Percentiles rank a stretch among this genome's conserved stretches.
These are phyloP conservation scores for rat (Rattus norvegicus) DNA, from an alignment of 2,113 vertebrate species.

Conservation along the genomic window GRCr8 NC_086023.1:125904501-125905000, in stretches of 20 bases:
- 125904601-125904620: neutral
- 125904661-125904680: neutral
- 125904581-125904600: neutral
- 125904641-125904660: neutral
- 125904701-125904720: neutral
- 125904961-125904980: neutral
- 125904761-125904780: neutral
- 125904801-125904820: constrained; percentile 29
- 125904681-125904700: constrained; percentile 31
- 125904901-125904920: neutral
- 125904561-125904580: neutral
- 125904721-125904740: neutral
- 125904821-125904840: neutral
- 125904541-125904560: neutral
- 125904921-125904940: neutral
- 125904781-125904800: constrained; percentile 38
- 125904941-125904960: neutral
- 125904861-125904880: neutral
- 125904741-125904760: neutral
- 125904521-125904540: neutral
- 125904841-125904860: neutral
- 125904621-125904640: neutral
- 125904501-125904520: neutral
- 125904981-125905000: neutral
- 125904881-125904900: neutral